Evolutionary conservation across 2,888 invertebrate genomes (phyloP).

Genomic region (Serripes groenlandicus): DNA sequence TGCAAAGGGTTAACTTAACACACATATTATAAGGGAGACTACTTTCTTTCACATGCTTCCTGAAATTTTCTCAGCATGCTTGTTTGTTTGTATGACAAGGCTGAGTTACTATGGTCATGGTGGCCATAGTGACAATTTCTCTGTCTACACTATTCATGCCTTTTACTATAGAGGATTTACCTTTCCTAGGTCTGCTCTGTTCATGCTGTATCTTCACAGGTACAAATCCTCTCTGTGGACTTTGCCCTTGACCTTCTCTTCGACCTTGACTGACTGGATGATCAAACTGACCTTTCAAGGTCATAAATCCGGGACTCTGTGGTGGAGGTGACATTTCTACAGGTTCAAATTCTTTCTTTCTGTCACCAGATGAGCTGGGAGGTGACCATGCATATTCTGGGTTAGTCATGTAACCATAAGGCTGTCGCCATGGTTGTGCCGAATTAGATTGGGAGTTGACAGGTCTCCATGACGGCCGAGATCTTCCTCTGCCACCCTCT

Average conservation of each 20-base stretch:
- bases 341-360: constrained; percentile 1
- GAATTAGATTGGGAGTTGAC: constrained; percentile 37
- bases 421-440: constrained; percentile 38
- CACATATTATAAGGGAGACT: too few species aligned
- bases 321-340: neutral
- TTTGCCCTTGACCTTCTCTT: neutral
- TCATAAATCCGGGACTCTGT: constrained; percentile 22
- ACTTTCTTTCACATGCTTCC: too few species aligned
- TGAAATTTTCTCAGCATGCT: too few species aligned
- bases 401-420: constrained; percentile 4
- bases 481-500: constrained; percentile 58
- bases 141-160: constrained; percentile 5
- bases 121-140: neutral
- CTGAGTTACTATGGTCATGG: neutral
- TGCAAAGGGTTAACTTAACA: too few species aligned
- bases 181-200: constrained; percentile 45
- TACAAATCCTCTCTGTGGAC: constrained; percentile 37
- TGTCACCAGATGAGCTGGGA: constrained; percentile 24
- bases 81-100: neutral
- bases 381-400: constrained; percentile 44
- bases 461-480: constrained; percentile 58
- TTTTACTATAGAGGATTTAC: constrained; percentile 28
- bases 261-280: neutral
- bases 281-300: neutral
- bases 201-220: constrained; percentile 62